phyloP scores from a whole-genome alignment of 2,888 invertebrate species.

The Parapristionchus giblindavisi region DNA sequence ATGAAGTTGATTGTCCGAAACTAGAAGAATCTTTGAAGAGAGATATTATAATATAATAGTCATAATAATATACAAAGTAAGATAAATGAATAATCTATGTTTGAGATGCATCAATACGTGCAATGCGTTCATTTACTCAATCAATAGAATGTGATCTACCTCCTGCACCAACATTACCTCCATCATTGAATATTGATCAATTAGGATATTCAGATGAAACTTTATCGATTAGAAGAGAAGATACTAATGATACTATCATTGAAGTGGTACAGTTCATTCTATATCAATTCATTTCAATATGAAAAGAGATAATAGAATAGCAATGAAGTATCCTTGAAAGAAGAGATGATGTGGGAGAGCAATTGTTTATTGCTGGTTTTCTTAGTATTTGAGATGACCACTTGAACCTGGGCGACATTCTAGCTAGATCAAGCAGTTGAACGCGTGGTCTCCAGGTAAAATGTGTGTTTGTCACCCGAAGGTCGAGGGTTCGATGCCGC shows the following conservation, averaged over 20 bases:
- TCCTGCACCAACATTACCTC: neutral
- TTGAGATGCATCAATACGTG: constrained; percentile 42
- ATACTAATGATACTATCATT: constrained; percentile 66
- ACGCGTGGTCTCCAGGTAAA: too few relatives aligned
- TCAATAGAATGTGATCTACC: constrained; percentile 64
- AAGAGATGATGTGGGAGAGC: too few relatives aligned
- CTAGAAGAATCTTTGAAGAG: neutral
- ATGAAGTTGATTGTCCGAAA: neutral
- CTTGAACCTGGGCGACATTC: too few relatives aligned
- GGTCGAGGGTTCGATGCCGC: too few relatives aligned
- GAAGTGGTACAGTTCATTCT: constrained; percentile 52
- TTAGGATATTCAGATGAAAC: constrained; percentile 17
- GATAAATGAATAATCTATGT: too few relatives aligned
- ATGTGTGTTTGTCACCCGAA: too few relatives aligned
- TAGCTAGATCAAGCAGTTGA: too few relatives aligned
- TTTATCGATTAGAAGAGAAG: constrained; percentile 47
- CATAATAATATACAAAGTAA: too few relatives aligned
- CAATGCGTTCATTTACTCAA: constrained; percentile 68
- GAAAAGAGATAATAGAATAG: too few relatives aligned
- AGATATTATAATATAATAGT: neutral
- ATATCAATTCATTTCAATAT: neutral
- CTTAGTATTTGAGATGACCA: too few relatives aligned
- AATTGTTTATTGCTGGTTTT: too few relatives aligned
- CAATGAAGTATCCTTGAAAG: too few relatives aligned
- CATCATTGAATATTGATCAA: constrained; percentile 28